Conservation (phyloP, 53 echinoderm and acorn worm species). For the Patiria pectinifera region DNA sequence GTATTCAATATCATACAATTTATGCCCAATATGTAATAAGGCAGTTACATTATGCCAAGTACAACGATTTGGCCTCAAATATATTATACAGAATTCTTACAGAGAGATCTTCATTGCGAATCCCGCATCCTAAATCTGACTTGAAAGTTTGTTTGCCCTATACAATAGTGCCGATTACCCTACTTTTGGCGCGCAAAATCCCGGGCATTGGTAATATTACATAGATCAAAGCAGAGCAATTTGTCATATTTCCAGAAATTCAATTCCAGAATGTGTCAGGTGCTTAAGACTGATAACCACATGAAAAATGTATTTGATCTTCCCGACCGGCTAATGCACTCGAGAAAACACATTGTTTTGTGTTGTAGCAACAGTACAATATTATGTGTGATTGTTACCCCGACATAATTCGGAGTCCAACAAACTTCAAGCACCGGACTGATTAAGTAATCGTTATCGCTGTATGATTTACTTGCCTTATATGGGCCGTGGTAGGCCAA, state of each 20-base stretch:
- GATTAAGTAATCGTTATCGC: not conserved
- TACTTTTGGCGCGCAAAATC: too few relatives aligned
- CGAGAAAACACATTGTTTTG: not conserved
- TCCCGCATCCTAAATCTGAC: too few relatives aligned
- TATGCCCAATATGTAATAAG: too few relatives aligned
- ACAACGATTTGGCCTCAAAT: too few relatives aligned
- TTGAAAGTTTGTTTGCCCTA: too few relatives aligned
- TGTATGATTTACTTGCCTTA: not conserved
- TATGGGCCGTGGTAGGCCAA: not conserved
- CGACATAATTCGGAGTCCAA: not conserved
- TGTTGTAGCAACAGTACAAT: not conserved
- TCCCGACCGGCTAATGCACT: not conserved
- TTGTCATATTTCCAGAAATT: not conserved
- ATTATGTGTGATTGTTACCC: not conserved
- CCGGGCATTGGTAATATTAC: too few relatives aligned
- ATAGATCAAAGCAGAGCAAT: not conserved
- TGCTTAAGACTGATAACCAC: not conserved
- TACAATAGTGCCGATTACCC: too few relatives aligned
- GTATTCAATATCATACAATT: too few relatives aligned
- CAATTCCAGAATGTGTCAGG: not conserved
- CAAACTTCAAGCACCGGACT: not conserved
- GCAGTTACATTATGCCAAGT: too few relatives aligned
- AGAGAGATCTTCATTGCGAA: too few relatives aligned
- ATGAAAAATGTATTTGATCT: not conserved
- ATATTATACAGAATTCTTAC: too few relatives aligned